Evolutionary conservation across 2,113 vertebrate species (phyloP).

Genomic region (Carassius carassius): DNA sequence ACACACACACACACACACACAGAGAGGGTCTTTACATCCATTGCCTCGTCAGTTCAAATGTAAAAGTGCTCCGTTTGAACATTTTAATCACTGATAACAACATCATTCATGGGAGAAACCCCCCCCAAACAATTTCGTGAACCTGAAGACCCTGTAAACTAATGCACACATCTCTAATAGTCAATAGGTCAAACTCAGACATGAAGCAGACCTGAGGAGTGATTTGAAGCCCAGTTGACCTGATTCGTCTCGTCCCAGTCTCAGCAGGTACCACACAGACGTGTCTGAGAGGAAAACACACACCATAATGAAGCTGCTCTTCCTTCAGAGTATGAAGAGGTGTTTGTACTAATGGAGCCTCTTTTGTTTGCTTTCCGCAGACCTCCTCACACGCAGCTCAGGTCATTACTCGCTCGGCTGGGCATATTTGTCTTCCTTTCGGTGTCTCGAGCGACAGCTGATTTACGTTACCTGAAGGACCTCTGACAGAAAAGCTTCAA

Average conservation of each 20-base stretch:
- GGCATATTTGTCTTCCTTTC: slow-evolving; percentile 73
- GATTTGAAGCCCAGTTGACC: not conserved
- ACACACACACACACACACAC: too few species aligned
- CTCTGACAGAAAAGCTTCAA: slow-evolving; percentile 67
- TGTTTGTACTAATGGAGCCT: not conserved
- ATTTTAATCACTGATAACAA: too few species aligned
- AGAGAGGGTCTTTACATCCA: too few species aligned
- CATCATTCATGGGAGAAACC: too few species aligned
- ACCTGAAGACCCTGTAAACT: not conserved
- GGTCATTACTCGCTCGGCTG: slow-evolving; percentile 65
- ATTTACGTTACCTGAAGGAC: slow-evolving; percentile 74
- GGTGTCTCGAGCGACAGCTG: slow-evolving; percentile 63
- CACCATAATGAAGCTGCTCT: not conserved
- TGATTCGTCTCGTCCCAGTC: not conserved
- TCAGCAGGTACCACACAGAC: not conserved
- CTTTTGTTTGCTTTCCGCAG: not conserved
- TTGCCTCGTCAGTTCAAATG: too few species aligned
- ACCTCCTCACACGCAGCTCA: not conserved
- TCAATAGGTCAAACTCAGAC: not conserved
- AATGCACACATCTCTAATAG: not conserved
- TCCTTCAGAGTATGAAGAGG: not conserved
- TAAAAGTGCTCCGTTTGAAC: too few species aligned
- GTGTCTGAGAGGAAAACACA: not conserved
- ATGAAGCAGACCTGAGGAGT: not conserved
- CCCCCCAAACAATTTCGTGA: too few species aligned